Base-by-base conservation (phyloP, 2,797 vertebrate species). In the Chaunax sp. region DNA sequence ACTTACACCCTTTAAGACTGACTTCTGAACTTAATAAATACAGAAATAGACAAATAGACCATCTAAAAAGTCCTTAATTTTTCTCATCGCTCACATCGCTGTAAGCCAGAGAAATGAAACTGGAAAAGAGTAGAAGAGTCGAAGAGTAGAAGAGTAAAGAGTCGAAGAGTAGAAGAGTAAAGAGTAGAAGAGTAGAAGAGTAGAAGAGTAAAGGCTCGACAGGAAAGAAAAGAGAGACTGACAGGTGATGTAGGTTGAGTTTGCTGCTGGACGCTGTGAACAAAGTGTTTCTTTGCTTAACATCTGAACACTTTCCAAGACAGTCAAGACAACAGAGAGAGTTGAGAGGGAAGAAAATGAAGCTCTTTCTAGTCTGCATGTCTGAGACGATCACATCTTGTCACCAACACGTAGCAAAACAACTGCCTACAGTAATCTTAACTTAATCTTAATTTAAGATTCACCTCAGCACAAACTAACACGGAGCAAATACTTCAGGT, bases 241-340 rank as follows among this genome's bases (percentile, higher is more conserved):
- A n/a, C n/a, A n/a, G n/a, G 80, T 83, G 78, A 83, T 89, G 81
- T 80, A 80, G 81, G 74, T 80, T 88, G 77, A 83, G 81, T 84
- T 75, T 75, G 64, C 78, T 11, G 46, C 64, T 80, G 61, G 35
- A 86, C 59, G 59, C 54, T 8, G 64, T 77, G 83, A n/a, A n/a
- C n/a, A n/a, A n/a, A n/a, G n/a, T n/a, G n/a, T n/a, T n/a, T n/a
- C 86, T 88, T 89, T 89, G 85, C 84, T 84, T 90, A 86, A 87
- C 83, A 90, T 88, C 86, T 82, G 75, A 87, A 85, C 75, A 67
- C 74, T 77, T 79, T n/a, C n/a, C n/a, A n/a, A n/a, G n/a, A 81
- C 65, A 52, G 71, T 77, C 15, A n/a, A 75, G 80, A 84, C 57
- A 65, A 78, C 75, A 76, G 78, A 68, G 52, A 65, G 54, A 58